Percentiles rank a stretch among this genome's conserved stretches.
phyloP scores from a whole-genome alignment of 2,797 vertebrate species.

The Bovichtus diacanthus region DNA sequence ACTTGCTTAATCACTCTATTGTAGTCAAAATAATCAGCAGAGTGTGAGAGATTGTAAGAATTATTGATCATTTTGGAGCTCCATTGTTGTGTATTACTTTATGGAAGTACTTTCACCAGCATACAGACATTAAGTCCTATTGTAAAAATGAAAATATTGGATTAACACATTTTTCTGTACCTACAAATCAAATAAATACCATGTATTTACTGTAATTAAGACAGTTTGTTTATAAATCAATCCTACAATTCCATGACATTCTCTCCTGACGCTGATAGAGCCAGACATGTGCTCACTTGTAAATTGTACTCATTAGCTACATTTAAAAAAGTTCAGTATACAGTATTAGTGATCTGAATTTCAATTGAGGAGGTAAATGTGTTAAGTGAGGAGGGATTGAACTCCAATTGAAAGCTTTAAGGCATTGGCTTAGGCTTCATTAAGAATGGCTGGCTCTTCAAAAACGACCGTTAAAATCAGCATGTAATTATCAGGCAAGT shows the following conservation, averaged over 20 bases:
- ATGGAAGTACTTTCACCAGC: background rate
- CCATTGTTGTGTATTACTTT: background rate
- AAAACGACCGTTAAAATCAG: conserved; percentile 72
- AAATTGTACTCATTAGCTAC: background rate
- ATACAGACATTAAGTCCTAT: background rate
- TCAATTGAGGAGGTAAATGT: conserved; percentile 55
- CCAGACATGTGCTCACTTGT: background rate
- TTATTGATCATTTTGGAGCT: background rate
- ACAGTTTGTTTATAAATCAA: background rate
- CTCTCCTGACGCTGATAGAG: background rate
- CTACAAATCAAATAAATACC: background rate
- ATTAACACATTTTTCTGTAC: background rate
- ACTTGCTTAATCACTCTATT: background rate
- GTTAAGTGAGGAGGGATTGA: conserved; percentile 59
- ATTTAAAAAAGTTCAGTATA: conserved; percentile 32
- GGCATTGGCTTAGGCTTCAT: conserved; percentile 69
- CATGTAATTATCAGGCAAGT: conserved; percentile 73
- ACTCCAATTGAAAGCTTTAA: conserved; percentile 66
- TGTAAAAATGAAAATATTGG: background rate
- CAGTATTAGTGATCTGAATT: conserved; percentile 47
- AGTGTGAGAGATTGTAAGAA: background rate
- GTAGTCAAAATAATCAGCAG: background rate
- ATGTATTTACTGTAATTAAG: background rate
- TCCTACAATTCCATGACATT: background rate
- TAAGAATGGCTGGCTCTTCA: conserved; percentile 79